Percentiles rank a stretch among this genome's conserved stretches.
Evolutionary conservation across 2,888 invertebrate species (phyloP).

Genomic region (Drosophila diplacantha): DNA sequence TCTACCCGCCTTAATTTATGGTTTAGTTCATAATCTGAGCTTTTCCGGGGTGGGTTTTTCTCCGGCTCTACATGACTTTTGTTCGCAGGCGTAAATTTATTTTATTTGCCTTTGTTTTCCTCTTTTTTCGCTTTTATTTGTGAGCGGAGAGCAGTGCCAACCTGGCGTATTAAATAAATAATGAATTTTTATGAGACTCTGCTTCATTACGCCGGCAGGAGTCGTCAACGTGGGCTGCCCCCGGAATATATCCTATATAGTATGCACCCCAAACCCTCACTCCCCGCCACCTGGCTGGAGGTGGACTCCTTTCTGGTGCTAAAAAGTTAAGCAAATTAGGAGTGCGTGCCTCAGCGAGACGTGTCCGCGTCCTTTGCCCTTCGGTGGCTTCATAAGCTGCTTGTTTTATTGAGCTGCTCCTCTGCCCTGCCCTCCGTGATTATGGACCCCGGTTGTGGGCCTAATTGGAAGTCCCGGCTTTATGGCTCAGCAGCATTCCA

Average conservation of each 20-base stretch:
- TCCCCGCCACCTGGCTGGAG: slow-evolving; percentile 8
- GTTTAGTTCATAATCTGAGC: slow-evolving; percentile 31
- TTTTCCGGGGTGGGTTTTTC: slow-evolving; percentile 19
- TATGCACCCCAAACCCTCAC: slow-evolving; percentile 8
- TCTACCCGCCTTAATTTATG: slow-evolving; percentile 16
- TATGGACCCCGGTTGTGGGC: slow-evolving; percentile 46
- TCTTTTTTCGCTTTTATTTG: slow-evolving; percentile 58
- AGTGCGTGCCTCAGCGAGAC: slow-evolving; percentile 57
- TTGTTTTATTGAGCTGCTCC: slow-evolving; percentile 62
- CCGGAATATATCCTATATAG: slow-evolving; percentile 13
- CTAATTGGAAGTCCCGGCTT: slow-evolving; percentile 37
- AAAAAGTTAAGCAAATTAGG: slow-evolving; percentile 71
- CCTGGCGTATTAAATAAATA: slow-evolving; percentile 70
- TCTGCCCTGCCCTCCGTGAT: slow-evolving; percentile 38
- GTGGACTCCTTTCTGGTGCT: slow-evolving; percentile 58
- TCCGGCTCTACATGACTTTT: slow-evolving; percentile 37
- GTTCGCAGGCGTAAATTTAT: slow-evolving; percentile 66
- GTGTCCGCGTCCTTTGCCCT: slow-evolving; percentile 49
- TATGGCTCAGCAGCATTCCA: slow-evolving; percentile 34
- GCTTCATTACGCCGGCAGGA: slow-evolving; percentile 58
- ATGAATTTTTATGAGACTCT: slow-evolving; percentile 70
- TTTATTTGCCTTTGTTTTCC: slow-evolving; percentile 57
- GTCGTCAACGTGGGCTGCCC: slow-evolving; percentile 21
- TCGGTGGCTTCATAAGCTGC: slow-evolving; percentile 57
- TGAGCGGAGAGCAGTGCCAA: slow-evolving; percentile 28